phyloP scores from a whole-genome alignment of 2,888 invertebrate species.

The Pyralis farinalis region DNA sequence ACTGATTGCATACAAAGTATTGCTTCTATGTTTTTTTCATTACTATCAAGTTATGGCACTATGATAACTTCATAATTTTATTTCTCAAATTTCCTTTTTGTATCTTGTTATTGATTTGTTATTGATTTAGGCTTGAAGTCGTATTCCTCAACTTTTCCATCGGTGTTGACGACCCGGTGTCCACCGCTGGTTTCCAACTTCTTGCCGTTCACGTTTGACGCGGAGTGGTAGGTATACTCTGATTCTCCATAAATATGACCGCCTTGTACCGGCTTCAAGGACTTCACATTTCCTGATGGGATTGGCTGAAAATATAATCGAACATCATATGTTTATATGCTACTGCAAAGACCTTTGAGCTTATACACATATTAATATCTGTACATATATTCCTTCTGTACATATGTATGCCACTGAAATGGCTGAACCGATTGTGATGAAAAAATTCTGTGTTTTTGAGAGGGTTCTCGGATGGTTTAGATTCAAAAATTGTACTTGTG shows the following conservation, averaged over 20 bases:
- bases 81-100: constrained; percentile 3
- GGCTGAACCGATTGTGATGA: too few relatives aligned
- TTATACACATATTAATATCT: too few relatives aligned
- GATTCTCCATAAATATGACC: constrained; percentile 80
- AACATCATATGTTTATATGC: too few relatives aligned
- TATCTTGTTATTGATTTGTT: constrained; percentile 2
- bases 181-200: constrained; percentile 80
- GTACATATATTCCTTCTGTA: too few relatives aligned
- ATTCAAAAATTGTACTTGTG: too few relatives aligned
- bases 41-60: too few relatives aligned
- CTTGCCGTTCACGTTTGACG: constrained; percentile 81
- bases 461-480: too few relatives aligned
- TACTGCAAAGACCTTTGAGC: too few relatives aligned
- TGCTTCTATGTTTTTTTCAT: not conserved
- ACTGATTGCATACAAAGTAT: too few relatives aligned
- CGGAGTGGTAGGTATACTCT: constrained; percentile 82
- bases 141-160: constrained; percentile 85
- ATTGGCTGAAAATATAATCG: too few relatives aligned
- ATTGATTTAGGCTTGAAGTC: constrained; percentile 40
- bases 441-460: too few relatives aligned
- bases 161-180: constrained; percentile 85
- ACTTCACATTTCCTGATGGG: constrained; percentile 28
- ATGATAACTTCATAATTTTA: not conserved
- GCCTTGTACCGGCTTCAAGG: constrained; percentile 38
- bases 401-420: too few relatives aligned